Conservation (phyloP, 1,140 invertebrate species). For the Heliconius nattereri region DNA sequence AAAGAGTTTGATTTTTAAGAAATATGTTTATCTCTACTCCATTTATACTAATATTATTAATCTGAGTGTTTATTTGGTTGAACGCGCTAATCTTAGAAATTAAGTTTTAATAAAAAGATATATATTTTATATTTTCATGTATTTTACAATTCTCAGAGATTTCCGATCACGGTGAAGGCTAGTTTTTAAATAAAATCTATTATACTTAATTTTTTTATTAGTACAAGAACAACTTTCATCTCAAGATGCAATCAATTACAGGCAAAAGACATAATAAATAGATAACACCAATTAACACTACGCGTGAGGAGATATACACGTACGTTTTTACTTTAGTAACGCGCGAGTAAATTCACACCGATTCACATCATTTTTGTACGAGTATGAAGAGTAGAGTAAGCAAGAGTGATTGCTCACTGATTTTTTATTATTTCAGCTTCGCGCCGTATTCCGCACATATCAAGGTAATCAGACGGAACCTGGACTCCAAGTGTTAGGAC, state of each 20-base stretch:
- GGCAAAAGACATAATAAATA: slow-evolving; percentile 3
- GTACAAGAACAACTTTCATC: slow-evolving; percentile 1
- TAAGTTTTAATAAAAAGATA: no score
- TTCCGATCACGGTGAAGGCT: no score
- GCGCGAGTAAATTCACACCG: neutral
- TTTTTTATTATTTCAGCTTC: neutral
- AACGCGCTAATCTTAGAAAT: no score
- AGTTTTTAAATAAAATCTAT: no score
- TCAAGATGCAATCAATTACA: neutral
- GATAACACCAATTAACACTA: slow-evolving; percentile 14
- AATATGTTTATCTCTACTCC: no score
- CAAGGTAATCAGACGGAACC: neutral
- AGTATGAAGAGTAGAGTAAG: neutral
- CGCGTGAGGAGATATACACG: neutral
- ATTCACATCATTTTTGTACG: neutral
- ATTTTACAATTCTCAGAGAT: no score
- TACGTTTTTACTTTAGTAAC: neutral
- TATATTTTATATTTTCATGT: no score
- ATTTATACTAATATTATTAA: no score
- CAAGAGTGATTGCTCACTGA: neutral
- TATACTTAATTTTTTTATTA: no score
- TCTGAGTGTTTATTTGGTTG: no score
- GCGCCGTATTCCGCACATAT: neutral
- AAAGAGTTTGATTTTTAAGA: no score
- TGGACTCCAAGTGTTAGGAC: neutral